phyloP scores from a whole-genome alignment of 2,797 vertebrate species.

The Propithecus perrieri region DNA sequence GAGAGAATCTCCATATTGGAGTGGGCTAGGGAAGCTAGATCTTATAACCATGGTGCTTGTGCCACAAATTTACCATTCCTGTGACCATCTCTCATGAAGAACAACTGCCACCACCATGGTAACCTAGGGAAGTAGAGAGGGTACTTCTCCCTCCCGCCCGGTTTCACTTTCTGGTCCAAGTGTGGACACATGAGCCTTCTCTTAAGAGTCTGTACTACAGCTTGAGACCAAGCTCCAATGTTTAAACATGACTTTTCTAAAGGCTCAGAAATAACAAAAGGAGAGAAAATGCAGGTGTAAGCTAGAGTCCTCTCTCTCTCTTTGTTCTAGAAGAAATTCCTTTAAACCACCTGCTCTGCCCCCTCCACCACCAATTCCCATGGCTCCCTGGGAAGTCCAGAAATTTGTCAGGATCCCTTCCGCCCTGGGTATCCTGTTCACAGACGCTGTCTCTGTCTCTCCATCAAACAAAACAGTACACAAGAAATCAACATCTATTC shows the following conservation, averaged over 20 bases:
- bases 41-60: background rate
- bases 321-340: conserved; percentile 31
- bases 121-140: background rate
- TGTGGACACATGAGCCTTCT: background rate
- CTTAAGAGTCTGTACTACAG: background rate
- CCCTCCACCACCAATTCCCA: background rate
- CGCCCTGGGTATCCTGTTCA: background rate
- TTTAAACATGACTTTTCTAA: conserved; percentile 45
- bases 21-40: background rate
- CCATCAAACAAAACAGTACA: background rate
- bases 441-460: background rate
- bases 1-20: background rate
- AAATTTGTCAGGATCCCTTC: background rate
- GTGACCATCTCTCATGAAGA: background rate
- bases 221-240: conserved; percentile 22
- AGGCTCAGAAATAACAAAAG: conserved; percentile 74
- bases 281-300: conserved; percentile 44
- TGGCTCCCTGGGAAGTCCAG: background rate
- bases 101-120: background rate
- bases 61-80: background rate
- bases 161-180: background rate
- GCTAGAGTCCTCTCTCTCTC: background rate
- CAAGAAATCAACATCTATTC: background rate
- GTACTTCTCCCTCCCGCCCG: background rate
- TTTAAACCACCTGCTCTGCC: background rate